Evolutionary conservation across 2,797 vertebrate species (phyloP), one percentile per base, ranked within the genome.

Genomic region (Tiaroga cobitis): DNA sequence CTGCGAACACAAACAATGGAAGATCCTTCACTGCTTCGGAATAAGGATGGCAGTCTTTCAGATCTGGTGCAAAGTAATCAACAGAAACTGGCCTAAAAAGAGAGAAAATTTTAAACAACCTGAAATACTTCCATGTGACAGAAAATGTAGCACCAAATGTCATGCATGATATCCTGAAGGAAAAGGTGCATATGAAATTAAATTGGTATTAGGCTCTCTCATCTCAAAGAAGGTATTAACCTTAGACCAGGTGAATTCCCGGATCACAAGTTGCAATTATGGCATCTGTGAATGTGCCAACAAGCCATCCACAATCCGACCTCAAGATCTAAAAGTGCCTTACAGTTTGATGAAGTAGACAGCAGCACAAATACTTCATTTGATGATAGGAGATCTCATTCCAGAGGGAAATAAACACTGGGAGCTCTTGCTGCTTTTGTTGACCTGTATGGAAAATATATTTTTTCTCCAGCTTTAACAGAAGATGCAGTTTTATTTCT

Each of bases 41-140:
- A 54, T 80, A 76, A 79, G 41, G 65, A 68, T 39, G 41, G 39
- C n/a, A 56, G 63, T 32, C 65, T 37, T 61, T 77, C 11, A 61
- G 67, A 80, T 76, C 34, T 85, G 49, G 21, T 56, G 29, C 49
- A 34, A 8, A 29, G 26, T 61, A 80, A 70, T 59, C 68, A 69
- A 69, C 76, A 59, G 76, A 70, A 49, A 72, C 67, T 43, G 83
- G 67, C 56, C 49, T 85, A 29, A 85, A 61, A 18, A 85, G 76
- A 43, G 46, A 85, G 10, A 72, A 39, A 10, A 9, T 26, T 39
- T 68, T 80, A 7, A 73, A 80, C 56, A 72, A 67, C 39, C 16
- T 85, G 76, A 43, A 69, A 37, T 43, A 67, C 65, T 85, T 70
- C 10, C 21, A 70, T 41, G 19, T 70, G 68, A n/a, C 37, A 70